Conservation (phyloP, 2,113 vertebrate genomes). For the Nycticorax nycticorax region DNA sequence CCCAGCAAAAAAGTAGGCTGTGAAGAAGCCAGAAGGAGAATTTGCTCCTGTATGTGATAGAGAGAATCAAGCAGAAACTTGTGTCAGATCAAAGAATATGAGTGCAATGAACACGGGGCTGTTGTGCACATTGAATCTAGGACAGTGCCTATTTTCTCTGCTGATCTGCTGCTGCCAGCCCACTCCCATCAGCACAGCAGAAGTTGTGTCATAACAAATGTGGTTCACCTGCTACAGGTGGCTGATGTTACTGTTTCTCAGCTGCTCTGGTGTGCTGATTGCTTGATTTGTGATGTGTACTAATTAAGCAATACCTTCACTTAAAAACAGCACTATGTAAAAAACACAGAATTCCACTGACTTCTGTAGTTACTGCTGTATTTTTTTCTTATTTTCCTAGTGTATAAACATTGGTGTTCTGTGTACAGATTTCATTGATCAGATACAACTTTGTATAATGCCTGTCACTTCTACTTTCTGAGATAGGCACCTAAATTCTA, state of each 20-base stretch:
- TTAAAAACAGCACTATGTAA: neutral
- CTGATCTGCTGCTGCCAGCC: slow-evolving; percentile 15
- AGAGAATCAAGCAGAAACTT: neutral
- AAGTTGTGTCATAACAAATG: neutral
- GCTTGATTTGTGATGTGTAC: neutral
- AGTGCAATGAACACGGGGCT: neutral
- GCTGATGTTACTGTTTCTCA: neutral
- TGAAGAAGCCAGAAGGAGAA: neutral
- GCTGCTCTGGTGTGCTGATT: neutral
- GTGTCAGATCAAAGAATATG: neutral
- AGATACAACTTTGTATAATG: neutral
- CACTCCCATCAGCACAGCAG: neutral
- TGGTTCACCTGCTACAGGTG: neutral
- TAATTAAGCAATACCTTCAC: neutral
- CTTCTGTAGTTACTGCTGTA: neutral
- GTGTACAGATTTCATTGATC: neutral
- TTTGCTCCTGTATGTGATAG: neutral
- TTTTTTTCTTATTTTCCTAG: neutral
- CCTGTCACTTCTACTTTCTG: neutral
- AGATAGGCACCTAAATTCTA: neutral
- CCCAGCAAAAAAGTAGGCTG: neutral
- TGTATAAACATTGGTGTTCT: neutral
- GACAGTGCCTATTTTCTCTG: neutral
- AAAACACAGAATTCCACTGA: neutral
- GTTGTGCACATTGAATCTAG: neutral